Conservation (phyloP, 1,140 invertebrate species). For the Aleiodes sp. region DNA sequence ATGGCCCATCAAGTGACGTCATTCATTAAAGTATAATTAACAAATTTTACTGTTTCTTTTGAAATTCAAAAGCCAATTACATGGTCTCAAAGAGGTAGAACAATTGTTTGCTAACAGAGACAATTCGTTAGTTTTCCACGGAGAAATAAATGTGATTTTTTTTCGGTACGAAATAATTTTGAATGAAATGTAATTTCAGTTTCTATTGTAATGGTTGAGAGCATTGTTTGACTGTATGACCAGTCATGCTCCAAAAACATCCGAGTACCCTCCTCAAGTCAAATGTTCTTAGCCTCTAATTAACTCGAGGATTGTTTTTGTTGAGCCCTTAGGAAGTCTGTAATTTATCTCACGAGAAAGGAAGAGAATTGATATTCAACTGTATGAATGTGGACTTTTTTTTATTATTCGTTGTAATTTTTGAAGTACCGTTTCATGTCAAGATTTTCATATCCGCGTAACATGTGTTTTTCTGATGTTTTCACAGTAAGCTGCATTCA, state of each 20-base stretch:
- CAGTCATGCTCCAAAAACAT: background rate
- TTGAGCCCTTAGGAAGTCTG: background rate
- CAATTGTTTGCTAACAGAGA: no score
- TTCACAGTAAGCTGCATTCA: no score
- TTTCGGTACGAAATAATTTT: background rate
- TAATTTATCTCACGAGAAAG: background rate
- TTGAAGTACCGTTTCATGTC: background rate
- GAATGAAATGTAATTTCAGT: background rate
- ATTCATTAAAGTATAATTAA: background rate
- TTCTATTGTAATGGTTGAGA: background rate
- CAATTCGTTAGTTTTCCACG: no score
- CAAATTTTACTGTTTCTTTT: no score
- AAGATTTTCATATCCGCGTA: background rate
- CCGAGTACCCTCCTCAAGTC: background rate
- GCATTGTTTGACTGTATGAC: background rate
- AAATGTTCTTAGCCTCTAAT: background rate
- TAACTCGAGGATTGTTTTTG: slow-evolving; percentile 3
- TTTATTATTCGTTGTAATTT: background rate
- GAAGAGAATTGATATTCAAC: background rate
- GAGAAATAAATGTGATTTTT: background rate
- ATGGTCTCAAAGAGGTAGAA: no score
- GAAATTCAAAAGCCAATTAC: no score
- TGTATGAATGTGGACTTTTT: background rate
- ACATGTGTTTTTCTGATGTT: no score
- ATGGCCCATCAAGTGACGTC: background rate